Evolutionary conservation across 2,797 vertebrate species (phyloP).

Genomic region (Balearica regulorum): DNA sequence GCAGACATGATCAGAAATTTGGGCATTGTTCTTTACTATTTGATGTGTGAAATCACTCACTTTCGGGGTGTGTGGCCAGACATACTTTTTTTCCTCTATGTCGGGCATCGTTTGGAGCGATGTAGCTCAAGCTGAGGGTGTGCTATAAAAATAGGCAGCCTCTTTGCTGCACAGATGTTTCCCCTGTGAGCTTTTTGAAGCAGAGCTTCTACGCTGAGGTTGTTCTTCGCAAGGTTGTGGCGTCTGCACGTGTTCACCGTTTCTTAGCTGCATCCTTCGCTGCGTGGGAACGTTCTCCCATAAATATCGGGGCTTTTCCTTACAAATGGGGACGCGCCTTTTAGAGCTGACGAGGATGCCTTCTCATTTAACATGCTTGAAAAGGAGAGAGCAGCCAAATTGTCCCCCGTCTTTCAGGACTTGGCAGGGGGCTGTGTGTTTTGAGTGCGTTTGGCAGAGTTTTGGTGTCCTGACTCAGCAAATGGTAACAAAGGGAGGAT

Average conservation of each 20-base stretch:
- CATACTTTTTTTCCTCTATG: fast-evolving
- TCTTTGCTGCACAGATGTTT: neutral
- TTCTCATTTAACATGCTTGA: neutral
- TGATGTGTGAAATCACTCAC: neutral
- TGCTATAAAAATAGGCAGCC: neutral
- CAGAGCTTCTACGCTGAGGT: neutral
- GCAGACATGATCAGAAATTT: neutral
- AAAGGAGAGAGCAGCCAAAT: slow-evolving; percentile 5
- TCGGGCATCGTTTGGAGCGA: neutral
- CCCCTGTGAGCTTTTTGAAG: neutral
- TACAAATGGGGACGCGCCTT: neutral
- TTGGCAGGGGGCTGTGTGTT: slow-evolving; percentile 20
- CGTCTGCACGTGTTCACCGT: fast-evolving
- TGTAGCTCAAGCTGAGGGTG: neutral
- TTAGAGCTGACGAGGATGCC: neutral
- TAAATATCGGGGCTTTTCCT: neutral
- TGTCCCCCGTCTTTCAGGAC: neutral
- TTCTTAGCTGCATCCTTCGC: neutral
- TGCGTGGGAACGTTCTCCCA: fast-evolving
- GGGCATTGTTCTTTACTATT: fast-evolving
- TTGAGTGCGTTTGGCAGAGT: slow-evolving; percentile 65
- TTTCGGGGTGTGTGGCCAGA: neutral
- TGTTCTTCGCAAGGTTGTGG: neutral
- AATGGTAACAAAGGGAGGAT: slow-evolving; percentile 61
- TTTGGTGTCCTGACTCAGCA: slow-evolving; percentile 77